Evolutionary conservation across 2,113 vertebrate genomes (phyloP), one percentile per base, ranked within the genome.

Genomic region (Pollachius pollachius): DNA sequence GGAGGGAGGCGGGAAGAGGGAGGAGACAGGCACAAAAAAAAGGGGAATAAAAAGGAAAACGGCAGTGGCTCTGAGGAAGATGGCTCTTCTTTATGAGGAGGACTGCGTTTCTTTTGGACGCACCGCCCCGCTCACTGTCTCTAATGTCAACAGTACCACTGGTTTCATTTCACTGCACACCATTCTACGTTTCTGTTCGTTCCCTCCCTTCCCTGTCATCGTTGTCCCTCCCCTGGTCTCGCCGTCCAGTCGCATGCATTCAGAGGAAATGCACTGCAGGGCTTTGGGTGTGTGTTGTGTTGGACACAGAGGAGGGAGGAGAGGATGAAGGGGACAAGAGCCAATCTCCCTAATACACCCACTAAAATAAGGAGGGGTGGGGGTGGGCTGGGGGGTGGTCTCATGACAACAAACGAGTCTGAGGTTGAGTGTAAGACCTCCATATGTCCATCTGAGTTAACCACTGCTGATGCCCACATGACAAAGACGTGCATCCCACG

Each of bases 1-100:
- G 70, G n/a, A 25, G 52, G 34, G 58, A 57, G 64, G 64, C 18
- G 78, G 71, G 72, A 18, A 27, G 80, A 57, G 68, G 9, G 16
- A 11, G 27, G 13, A 15, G 69, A 18, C 56, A 18, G 15, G 5
- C 15, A 58, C 17, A 57, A 58, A n/a, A n/a, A n/a, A 58, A 58
- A 58, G 41, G 17, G 54, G 16, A 41, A 34, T 23, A n/a, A 61
- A 60, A 30, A 71, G 61, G 58, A 66, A 52, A 37, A 59, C 17
- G 4, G 41, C 62, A 37, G 19, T 65, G 27, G 34, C 48, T 66
- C 16, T 7, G 23, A 62, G 52, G 41, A 68, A 19, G 64, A 41
- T 18, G 34, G 37, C 41, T 52, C 19, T 65, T 18, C 16, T 18
- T 65, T n/a, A 59, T n/a, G 57, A 19, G 57, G n/a, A n/a, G n/a